phyloP scores from a whole-genome alignment of 2,888 invertebrate genomes.

The Drepana falcataria region DNA sequence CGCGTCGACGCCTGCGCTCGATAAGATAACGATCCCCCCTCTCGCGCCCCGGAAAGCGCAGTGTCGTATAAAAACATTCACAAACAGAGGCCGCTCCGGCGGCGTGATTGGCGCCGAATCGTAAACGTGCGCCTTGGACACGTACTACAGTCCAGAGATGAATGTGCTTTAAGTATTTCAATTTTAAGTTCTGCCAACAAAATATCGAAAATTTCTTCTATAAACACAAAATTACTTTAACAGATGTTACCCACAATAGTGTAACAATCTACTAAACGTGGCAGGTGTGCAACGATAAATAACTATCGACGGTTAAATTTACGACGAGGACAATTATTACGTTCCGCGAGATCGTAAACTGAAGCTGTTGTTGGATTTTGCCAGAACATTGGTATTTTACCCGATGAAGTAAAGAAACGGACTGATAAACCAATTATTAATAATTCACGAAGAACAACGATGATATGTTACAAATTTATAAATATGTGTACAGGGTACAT shows the following conservation, averaged over 20 bases:
- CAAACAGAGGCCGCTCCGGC: conserved; percentile 49
- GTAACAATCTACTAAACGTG: conserved; percentile 26
- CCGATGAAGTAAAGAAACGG: conserved; percentile 8
- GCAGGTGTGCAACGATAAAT: conserved; percentile 43
- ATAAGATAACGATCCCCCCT: conserved; percentile 28
- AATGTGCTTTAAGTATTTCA: conserved; percentile 43
- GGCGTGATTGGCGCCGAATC: conserved; percentile 44
- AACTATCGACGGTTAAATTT: conserved; percentile 36
- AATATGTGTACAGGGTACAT: conserved; percentile 41
- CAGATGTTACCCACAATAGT: conserved; percentile 23
- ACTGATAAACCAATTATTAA: no score
- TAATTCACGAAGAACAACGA: no score
- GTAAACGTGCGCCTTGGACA: conserved; percentile 34
- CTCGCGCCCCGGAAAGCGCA: conserved; percentile 26
- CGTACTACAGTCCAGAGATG: conserved; percentile 35
- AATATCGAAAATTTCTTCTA: no score
- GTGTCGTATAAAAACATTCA: conserved; percentile 56
- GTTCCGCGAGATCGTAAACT: conserved; percentile 36
- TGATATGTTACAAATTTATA: conserved; percentile 25
- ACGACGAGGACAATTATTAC: conserved; percentile 38
- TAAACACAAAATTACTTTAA: no score
- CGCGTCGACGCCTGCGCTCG: conserved; percentile 45
- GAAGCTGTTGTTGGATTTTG: conserved; percentile 23
- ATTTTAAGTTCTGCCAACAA: conserved; percentile 17
- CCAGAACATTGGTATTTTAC: conserved; percentile 13